A percentile compares a stretch with the other conserved stretches of the same genome.
These are phyloP conservation scores for Aphrocallistes beatrix DNA, from an alignment of 37 sponge, comb jelly and placozoan genomes.

Conservation along the genomic window DNA sequence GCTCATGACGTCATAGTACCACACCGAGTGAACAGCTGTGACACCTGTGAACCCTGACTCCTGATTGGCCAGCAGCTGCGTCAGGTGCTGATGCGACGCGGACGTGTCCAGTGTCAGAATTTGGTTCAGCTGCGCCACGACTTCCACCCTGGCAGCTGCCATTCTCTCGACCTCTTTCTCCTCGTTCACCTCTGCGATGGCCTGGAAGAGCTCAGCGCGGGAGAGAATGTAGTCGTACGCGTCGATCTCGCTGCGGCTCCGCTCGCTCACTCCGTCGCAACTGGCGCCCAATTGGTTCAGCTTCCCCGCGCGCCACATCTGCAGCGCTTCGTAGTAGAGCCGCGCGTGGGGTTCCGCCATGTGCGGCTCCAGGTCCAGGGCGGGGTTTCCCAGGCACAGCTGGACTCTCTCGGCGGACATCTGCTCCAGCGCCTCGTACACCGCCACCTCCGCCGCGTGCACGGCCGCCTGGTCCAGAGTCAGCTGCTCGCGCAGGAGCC, in stretches of 20 bases:
- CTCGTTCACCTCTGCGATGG: neutral
- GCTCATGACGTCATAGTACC: constrained; percentile 4
- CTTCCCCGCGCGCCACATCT: neutral
- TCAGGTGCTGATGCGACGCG: neutral
- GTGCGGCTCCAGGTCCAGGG: neutral
- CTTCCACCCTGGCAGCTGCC: neutral
- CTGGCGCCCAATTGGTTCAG: neutral
- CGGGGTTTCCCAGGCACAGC: constrained; percentile 54
- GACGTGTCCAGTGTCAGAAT: neutral
- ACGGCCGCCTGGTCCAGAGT: constrained; percentile 30
- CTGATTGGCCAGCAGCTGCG: neutral
- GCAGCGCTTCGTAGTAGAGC: neutral
- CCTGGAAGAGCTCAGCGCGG: neutral
- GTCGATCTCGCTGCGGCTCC: neutral
- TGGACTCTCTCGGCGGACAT: constrained; percentile 36
- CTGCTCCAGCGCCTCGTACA: constrained; percentile 79
- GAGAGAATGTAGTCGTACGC: neutral
- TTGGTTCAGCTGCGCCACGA: neutral
- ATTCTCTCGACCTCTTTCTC: neutral
- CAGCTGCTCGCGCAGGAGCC: constrained; percentile 61
- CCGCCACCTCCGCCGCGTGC: constrained; percentile 86
- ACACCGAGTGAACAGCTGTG: neutral
- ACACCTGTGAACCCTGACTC: neutral
- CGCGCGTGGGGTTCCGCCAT: neutral
- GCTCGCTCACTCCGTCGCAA: neutral